phyloP scores from a whole-genome alignment of 2,888 invertebrate genomes.

The Protophormia terraenovae region DNA sequence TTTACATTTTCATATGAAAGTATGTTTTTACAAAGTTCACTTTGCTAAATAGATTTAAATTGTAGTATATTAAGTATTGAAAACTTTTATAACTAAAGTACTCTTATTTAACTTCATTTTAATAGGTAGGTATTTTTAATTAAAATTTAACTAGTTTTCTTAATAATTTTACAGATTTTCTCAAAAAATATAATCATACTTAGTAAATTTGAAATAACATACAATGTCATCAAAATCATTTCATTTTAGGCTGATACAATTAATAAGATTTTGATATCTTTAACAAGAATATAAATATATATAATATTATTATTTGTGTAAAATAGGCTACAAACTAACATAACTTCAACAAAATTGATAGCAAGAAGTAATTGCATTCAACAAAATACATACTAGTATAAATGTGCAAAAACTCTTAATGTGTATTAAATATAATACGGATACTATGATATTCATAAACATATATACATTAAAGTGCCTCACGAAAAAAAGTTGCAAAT shows the following conservation, averaged over 20 bases:
- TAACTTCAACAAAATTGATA: not conserved
- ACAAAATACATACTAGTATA: not conserved
- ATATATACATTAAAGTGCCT: too few relatives aligned
- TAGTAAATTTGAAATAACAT: not conserved
- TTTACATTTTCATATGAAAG: too few relatives aligned
- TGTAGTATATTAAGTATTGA: too few relatives aligned
- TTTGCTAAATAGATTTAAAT: too few relatives aligned
- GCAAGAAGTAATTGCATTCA: too few relatives aligned
- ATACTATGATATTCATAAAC: too few relatives aligned
- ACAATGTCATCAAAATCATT: constrained; percentile 6
- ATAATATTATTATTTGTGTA: constrained; percentile 4
- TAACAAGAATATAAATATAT: not conserved
- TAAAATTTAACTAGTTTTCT: not conserved
- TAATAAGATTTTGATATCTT: constrained; percentile 57
- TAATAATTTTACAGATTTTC: not conserved
- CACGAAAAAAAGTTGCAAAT: too few relatives aligned
- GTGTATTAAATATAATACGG: too few relatives aligned
- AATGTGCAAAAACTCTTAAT: not conserved
- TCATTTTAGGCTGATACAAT: constrained; percentile 54
- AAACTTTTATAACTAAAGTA: too few relatives aligned
- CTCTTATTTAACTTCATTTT: too few relatives aligned
- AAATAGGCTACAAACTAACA: not conserved
- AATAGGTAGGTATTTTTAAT: too few relatives aligned
- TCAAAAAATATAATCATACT: not conserved
- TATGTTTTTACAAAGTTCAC: too few relatives aligned